Percentiles rank a stretch among this genome's conserved stretches.
Conservation (phyloP, 2,113 vertebrate species). For the Thunnus thynnus region DNA sequence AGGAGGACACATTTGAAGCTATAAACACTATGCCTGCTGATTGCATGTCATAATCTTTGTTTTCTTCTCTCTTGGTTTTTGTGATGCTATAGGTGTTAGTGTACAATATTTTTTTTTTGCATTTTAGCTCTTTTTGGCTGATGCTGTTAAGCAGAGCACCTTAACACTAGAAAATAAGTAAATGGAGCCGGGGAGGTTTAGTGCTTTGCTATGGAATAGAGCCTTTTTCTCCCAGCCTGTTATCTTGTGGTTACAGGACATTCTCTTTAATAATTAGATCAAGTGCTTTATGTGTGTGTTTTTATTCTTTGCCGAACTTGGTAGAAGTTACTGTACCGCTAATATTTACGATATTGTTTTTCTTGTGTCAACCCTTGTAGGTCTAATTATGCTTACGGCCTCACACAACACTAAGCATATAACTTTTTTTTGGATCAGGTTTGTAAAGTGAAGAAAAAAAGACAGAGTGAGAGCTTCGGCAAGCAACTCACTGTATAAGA, state of each 20-base stretch:
- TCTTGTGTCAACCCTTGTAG: neutral
- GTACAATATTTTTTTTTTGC: neutral
- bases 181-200: neutral
- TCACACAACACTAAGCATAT: conserved; percentile 5
- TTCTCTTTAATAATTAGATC: neutral
- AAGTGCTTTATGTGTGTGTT: neutral
- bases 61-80: too few relatives aligned
- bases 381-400: conserved; percentile 37
- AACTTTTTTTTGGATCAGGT: conserved; percentile 25
- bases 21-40: too few relatives aligned
- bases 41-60: too few relatives aligned
- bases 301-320: neutral
- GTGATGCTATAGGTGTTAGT: too few relatives aligned
- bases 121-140: neutral
- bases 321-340: conserved; percentile 1
- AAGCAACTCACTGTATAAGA: conserved; percentile 44
- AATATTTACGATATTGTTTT: neutral
- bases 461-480: conserved; percentile 10
- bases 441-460: conserved; percentile 16
- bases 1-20: too few relatives aligned
- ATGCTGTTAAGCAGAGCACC: neutral
- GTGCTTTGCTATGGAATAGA: too few relatives aligned
- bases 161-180: neutral
- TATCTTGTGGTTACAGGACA: neutral
- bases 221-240: neutral